phyloP scores from a whole-genome alignment of 2,797 vertebrate species.

The Triplophysa yarkandensis region DNA sequence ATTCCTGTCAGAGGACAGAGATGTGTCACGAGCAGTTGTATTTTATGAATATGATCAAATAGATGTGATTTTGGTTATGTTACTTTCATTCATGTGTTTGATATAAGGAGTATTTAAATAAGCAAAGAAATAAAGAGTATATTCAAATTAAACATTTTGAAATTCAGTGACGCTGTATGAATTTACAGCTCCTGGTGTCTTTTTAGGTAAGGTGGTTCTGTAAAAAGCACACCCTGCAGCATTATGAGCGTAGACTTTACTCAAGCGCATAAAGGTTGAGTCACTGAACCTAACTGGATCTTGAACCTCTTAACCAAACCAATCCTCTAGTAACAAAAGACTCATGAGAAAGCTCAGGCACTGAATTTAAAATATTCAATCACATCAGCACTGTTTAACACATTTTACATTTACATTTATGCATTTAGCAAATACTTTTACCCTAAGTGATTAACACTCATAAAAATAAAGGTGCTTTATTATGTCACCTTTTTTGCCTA shows the following conservation, averaged over 20 bases:
- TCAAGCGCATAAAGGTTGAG: not conserved
- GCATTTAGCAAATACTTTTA: no score
- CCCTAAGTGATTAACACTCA: no score
- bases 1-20: constrained; percentile 78
- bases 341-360: not conserved
- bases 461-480: no score
- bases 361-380: not conserved
- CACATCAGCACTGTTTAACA: not conserved
- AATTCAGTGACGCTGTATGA: not conserved
- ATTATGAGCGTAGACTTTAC: not conserved
- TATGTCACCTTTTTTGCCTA: no score
- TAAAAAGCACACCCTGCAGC: no score
- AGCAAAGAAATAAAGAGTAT: not conserved
- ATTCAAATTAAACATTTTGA: not conserved
- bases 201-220: not conserved
- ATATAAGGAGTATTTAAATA: not conserved
- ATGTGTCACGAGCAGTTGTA: constrained; percentile 17
- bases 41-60: no score
- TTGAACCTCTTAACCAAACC: not conserved
- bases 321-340: not conserved
- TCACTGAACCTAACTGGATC: not conserved
- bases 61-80: not conserved
- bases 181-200: not conserved
- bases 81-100: no score
- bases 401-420: not conserved